Base-by-base conservation (phyloP, 2,888 invertebrate species). In the Diploptera punctata region DNA sequence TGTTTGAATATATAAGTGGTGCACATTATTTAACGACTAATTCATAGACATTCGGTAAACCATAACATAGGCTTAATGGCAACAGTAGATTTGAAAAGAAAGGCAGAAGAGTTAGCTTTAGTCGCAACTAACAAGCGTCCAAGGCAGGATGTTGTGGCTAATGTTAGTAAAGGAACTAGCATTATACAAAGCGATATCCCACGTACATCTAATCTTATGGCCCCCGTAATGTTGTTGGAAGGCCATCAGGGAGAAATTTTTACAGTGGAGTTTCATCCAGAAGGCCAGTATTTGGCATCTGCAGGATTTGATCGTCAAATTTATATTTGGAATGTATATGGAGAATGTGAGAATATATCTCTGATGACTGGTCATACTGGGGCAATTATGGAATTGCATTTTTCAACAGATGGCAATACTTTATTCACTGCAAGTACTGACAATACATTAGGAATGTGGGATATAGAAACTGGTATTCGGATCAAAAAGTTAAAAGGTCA, bases 221-320 rank as follows among this genome's bases (percentile, higher is more conserved):
- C 97, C 0, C 98, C 98, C 0, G 98, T 98, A 71, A 98, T 99
- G 97, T 85, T 96, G 47, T 83, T 99, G 68, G 95, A 97, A 80
- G 99, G 98, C 0, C 99, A 99, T 81, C 95, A 96, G 81, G 98
- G 98, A 10, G 99, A 99, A 83, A 92, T 99, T 78, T 98, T 96
- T 81, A 89, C 93, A 2, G 87, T 93, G 7, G 94, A 95, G 82
- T 99, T 99, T 82, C 97, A 98, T 81, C 98, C 98, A 0, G 98
- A 99, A 81, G 99, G 99, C 3, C 93, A 95, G 79, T 92, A 97
- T 80, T 83, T 99, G 47, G 97, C 97, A 1, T 96, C 98, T 0
- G 93, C 94, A 9, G 99, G 99, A 7, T 97, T 95, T 82, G 99
- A 99, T 80, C 86, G 98, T 80, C 93, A 94, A 84, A 95, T 99